Conservation (phyloP, 2,113 vertebrate species). For the Seriola quinqueradiata region DNA sequence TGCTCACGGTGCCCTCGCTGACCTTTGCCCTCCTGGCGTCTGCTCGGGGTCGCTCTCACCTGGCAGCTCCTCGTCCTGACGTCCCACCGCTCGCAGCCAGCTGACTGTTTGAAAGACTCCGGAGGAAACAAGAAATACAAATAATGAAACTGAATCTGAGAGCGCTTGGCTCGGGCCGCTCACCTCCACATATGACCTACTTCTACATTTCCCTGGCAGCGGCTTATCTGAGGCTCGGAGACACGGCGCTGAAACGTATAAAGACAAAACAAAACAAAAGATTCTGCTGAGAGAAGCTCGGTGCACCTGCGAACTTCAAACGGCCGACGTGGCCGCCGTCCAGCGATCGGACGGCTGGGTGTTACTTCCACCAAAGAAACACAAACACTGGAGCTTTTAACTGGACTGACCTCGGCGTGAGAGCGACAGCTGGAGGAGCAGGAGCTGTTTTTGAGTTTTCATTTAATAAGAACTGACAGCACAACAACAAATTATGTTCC, state of each 20-base stretch:
- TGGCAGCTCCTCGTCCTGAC: slow-evolving; percentile 18
- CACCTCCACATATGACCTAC: slow-evolving; percentile 54
- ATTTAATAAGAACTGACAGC: neutral
- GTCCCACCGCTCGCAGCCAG: slow-evolving; percentile 26
- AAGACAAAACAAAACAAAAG: slow-evolving; percentile 20
- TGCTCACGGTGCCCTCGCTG: neutral
- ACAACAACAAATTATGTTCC: neutral
- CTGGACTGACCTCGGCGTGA: neutral
- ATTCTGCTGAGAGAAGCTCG: slow-evolving; percentile 46
- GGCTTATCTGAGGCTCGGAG: slow-evolving; percentile 34
- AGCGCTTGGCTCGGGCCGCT: neutral
- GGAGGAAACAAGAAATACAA: slow-evolving; percentile 56
- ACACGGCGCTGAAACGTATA: neutral
- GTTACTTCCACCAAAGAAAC: slow-evolving; percentile 22
- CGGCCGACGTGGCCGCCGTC: neutral
- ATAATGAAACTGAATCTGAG: slow-evolving; percentile 42
- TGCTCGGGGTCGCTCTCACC: neutral
- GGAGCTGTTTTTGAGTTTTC: neutral
- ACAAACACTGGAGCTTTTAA: slow-evolving; percentile 17
- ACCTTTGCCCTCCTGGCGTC: slow-evolving; percentile 20
- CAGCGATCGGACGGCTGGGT: slow-evolving; percentile 2
- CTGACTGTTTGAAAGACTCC: slow-evolving; percentile 33
- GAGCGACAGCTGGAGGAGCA: neutral
- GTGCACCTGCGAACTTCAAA: slow-evolving; percentile 32
- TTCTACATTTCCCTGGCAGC: slow-evolving; percentile 53